Evolutionary conservation across 64 coral and sea anemone genomes (phyloP).

Genomic region (Montipora capricornis): DNA sequence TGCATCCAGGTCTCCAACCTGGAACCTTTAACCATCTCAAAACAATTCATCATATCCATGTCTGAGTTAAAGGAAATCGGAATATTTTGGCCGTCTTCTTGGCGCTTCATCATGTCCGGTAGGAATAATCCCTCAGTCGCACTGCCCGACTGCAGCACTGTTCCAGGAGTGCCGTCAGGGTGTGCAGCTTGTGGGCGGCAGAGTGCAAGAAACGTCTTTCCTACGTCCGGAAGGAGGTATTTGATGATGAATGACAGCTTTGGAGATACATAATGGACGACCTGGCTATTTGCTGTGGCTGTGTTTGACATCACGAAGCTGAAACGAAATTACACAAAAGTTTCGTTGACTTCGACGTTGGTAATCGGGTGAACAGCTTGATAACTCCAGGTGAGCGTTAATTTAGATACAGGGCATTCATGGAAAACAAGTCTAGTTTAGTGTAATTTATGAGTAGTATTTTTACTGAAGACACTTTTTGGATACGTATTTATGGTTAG

Average conservation of each 20-base stretch:
- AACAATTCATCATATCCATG: not conserved
- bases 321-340: too few species aligned
- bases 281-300: not conserved
- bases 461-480: too few species aligned
- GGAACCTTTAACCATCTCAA: not conserved
- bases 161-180: not conserved
- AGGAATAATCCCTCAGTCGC: not conserved
- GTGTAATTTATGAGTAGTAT: too few species aligned
- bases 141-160: not conserved
- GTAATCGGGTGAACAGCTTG: too few species aligned
- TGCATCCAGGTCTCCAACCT: not conserved
- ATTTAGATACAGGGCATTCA: too few species aligned
- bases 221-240: not conserved
- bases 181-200: not conserved
- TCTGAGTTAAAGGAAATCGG: not conserved
- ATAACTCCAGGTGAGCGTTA: too few species aligned
- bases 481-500: too few species aligned
- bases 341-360: too few species aligned
- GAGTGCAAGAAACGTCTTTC: not conserved
- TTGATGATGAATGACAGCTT: not conserved
- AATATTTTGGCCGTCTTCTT: not conserved
- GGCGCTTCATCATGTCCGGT: not conserved
- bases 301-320: not conserved
- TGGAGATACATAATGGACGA: not conserved
- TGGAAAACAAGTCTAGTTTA: too few species aligned